Evolutionary conservation across 23 tunicate species (phyloP), one percentile per base, ranked within the genome.

Genomic region (Ciona savignyi): DNA sequence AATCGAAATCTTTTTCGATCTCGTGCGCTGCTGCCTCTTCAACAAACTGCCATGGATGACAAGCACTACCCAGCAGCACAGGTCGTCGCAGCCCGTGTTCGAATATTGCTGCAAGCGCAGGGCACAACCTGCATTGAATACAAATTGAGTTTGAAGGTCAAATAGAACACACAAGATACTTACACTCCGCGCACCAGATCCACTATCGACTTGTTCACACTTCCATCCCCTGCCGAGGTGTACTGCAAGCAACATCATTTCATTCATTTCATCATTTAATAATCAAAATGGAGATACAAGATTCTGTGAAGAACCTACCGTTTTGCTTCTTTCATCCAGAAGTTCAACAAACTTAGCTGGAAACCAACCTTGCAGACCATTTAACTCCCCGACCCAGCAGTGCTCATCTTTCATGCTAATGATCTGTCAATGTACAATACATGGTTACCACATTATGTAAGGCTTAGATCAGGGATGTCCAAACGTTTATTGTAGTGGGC

Each of bases 311-410:
- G 23, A 31, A 72, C 33, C 23, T n/a, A 79, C 83, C 30, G 77
- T 81, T 74, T 89, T 89, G 67, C 96, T 89, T 83, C 96, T 63
- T 79, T 89, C 96, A 77, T 89, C 96, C n/a, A 89, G 49, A 15
- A 89, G 34, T 30, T 89, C 80, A 25, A 89, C 96, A 83, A 83
- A 89, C 61, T 89, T 89, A 25, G 96, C 89, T 30, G 96, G 96
- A 75, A 89, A 89, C 96, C 96, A 89, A 3, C 96, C 96, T 62
- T 75, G 81, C 30, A 74, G 72, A 2, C 89, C 96, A 65, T 89
- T 83, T 69, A 78, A 27, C 74, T 89, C 89, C 62, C 96, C 96
- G 61, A 79, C 70, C 96, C 96, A 89, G 62, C 96, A 89, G 70
- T 89, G 96, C 49, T 89, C 96, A 78, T 89, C 96, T 68, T 65